phyloP scores from a whole-genome alignment of 2,113 vertebrate species.

The Antidorcas marsupialis region DNA sequence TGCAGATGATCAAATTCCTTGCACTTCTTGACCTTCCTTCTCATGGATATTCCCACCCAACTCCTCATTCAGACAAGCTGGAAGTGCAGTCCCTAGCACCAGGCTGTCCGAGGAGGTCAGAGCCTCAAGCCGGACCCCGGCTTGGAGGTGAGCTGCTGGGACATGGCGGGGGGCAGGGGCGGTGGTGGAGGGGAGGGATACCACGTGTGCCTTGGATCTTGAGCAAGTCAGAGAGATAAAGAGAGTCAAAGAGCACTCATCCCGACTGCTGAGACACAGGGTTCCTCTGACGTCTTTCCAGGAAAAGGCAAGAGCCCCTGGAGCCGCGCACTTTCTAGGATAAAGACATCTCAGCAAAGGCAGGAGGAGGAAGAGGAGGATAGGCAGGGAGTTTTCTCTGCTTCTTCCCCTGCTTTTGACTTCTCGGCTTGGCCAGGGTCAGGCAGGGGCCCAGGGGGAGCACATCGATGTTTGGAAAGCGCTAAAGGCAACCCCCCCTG shows the following conservation, averaged over 20 bases:
- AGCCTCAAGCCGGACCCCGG: not conserved
- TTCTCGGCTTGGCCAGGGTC: not conserved
- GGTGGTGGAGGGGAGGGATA: not conserved
- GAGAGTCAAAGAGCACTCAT: not conserved
- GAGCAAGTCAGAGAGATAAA: not conserved
- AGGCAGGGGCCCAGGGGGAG: not conserved
- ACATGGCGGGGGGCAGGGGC: accelerated
- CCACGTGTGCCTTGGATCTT: not conserved
- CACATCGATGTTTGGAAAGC: not conserved
- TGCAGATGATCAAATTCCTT: not conserved
- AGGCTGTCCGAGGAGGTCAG: not conserved
- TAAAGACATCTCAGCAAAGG: not conserved
- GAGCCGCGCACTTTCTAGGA: conserved; percentile 45
- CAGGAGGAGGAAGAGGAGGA: not conserved
- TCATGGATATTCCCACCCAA: not conserved
- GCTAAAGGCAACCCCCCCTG: not conserved
- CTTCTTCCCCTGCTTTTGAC: not conserved
- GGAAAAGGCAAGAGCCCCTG: conserved; percentile 22
- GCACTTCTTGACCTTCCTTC: not conserved
- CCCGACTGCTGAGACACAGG: not conserved
- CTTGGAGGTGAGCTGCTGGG: not conserved
- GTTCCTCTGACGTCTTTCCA: conserved; percentile 30
- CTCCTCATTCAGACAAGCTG: not conserved
- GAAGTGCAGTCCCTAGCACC: not conserved
- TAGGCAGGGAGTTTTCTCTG: not conserved